Percentiles rank a stretch among this genome's conserved stretches.
Evolutionary conservation across 2,113 vertebrate genomes (phyloP).

Genomic region (Leptobrachium ailaonicum): DNA sequence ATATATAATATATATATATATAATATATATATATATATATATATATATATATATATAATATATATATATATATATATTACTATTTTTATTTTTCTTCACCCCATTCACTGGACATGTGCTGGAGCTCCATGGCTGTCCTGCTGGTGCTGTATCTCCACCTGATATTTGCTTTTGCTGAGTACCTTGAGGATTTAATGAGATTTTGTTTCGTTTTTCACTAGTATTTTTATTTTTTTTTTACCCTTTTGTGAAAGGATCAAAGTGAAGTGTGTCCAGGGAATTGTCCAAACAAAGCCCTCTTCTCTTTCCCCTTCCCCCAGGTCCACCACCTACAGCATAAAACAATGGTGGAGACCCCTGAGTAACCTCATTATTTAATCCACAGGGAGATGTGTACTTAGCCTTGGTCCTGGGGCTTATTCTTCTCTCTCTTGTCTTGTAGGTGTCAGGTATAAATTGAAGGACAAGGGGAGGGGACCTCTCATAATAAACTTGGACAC

Average conservation of each 20-base stretch:
- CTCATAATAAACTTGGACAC: constrained; percentile 28
- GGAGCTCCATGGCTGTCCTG: no score
- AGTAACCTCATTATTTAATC: constrained; percentile 21
- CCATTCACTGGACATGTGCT: no score
- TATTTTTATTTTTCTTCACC: no score
- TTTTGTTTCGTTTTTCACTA: constrained; percentile 10
- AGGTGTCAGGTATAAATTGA: constrained; percentile 41
- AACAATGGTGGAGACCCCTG: constrained; percentile 36
- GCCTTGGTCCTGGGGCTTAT: background rate
- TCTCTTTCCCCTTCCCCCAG: background rate
- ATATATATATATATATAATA: constrained; percentile 4
- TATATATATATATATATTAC: constrained; percentile 1
- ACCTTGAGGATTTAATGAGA: constrained; percentile 32
- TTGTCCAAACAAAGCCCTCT: constrained; percentile 55
- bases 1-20: constrained; percentile 11
- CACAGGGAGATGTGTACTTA: background rate
- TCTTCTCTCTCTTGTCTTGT: constrained; percentile 3
- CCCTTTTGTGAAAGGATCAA: constrained; percentile 50
- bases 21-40: constrained; percentile 6
- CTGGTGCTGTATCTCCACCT: no score
- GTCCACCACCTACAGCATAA: background rate
- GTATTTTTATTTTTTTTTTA: constrained; percentile 9
- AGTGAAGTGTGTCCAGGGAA: constrained; percentile 23
- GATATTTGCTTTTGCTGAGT: background rate
- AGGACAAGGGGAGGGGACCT: constrained; percentile 1